Evolutionary conservation across 1,140 invertebrate genomes (phyloP).

Genomic region (Sipha flava): DNA sequence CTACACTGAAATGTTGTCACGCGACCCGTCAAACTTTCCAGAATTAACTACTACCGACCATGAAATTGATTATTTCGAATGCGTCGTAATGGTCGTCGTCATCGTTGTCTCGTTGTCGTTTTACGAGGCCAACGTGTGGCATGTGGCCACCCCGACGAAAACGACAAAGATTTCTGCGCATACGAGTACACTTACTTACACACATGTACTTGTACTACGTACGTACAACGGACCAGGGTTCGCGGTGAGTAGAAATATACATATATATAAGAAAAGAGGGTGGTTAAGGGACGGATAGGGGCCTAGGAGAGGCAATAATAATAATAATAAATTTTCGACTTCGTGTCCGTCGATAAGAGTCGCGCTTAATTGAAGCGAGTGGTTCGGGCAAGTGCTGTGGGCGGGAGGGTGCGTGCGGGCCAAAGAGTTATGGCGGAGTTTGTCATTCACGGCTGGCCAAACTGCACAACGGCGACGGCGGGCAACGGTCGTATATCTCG

Average conservation of each 20-base stretch:
- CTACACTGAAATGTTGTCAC: constrained; percentile 26
- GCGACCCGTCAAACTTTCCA: constrained; percentile 29
- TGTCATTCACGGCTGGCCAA: constrained; percentile 33
- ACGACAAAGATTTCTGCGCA: neutral
- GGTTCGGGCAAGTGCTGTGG: neutral
- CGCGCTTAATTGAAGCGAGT: constrained; percentile 28
- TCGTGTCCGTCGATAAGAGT: constrained; percentile 28
- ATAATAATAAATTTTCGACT: constrained; percentile 30
- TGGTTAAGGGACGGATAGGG: neutral
- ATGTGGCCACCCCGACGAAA: neutral
- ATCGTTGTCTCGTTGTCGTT: neutral
- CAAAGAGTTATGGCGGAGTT: constrained; percentile 31
- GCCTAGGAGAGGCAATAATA: neutral
- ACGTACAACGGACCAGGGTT: neutral
- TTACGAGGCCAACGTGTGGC: neutral
- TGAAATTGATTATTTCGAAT: constrained; percentile 15
- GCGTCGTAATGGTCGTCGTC: neutral
- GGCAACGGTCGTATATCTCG: constrained; percentile 28
- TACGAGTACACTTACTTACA: neutral
- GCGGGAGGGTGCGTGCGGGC: neutral
- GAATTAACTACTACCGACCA: constrained; percentile 28
- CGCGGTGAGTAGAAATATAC: no score
- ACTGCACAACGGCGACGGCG: constrained; percentile 10
- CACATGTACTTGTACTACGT: neutral
- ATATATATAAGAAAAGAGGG: neutral